A percentile compares a stretch with the other conserved stretches of the same genome.
These are phyloP conservation scores for Trichonephila clavipes DNA, from an alignment of 1,140 invertebrate species.

Conservation along the genomic window DNA sequence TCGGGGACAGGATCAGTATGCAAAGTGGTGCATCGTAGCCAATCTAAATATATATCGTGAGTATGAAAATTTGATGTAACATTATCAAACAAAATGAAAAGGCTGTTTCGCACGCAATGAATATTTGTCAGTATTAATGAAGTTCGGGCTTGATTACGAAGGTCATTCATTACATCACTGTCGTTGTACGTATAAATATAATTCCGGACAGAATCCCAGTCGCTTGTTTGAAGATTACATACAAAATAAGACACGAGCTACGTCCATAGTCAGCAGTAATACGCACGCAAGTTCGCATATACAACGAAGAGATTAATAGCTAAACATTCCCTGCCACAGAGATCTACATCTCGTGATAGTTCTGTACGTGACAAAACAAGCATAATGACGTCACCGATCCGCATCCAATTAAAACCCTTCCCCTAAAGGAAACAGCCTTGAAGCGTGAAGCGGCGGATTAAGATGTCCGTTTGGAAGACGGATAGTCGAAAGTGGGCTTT, in stretches of 20 bases:
- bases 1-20: not conserved
- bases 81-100: constrained; percentile 14
- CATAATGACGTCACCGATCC: constrained; percentile 73
- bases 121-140: not conserved
- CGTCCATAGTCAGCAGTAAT: constrained; percentile 32
- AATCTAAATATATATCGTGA: not conserved
- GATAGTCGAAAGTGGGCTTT: constrained; percentile 70
- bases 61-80: not conserved
- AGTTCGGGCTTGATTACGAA: not conserved
- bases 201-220: not conserved
- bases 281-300: constrained; percentile 18
- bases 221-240: constrained; percentile 27
- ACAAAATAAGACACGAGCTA: not conserved
- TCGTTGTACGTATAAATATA: not conserved
- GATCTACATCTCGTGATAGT: not conserved
- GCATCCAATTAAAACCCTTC: constrained; percentile 71
- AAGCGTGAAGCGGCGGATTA: constrained; percentile 67
- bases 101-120: not conserved
- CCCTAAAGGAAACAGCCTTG: constrained; percentile 56
- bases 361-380: constrained; percentile 61
- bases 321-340: constrained; percentile 21
- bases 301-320: constrained; percentile 68
- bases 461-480: constrained; percentile 68
- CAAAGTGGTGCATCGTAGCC: not conserved
- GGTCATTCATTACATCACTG: not conserved